Conservation (phyloP, 2,888 invertebrate species). For the Chloroclystis v-ata region DNA sequence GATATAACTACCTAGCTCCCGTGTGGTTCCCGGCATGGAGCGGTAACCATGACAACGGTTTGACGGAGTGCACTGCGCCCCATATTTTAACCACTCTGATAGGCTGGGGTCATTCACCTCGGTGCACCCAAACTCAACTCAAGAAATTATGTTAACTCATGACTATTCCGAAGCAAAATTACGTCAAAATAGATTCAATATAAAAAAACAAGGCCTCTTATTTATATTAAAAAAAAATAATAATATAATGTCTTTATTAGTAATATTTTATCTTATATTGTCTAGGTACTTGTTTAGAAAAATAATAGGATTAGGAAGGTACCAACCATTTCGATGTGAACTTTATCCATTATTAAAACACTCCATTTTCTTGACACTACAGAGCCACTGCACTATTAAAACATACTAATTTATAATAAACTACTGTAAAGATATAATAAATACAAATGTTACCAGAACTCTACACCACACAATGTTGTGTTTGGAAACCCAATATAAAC, state of each 20-base stretch:
- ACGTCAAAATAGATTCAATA: too few species aligned
- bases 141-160: not conserved
- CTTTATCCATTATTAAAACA: constrained; percentile 3
- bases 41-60: constrained; percentile 38
- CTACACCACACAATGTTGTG: constrained; percentile 4
- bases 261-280: too few species aligned
- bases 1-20: too few species aligned
- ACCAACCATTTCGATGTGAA: constrained; percentile 5
- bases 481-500: constrained; percentile 8
- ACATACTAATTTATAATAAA: not conserved
- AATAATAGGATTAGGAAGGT: not conserved
- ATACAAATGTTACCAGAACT: not conserved
- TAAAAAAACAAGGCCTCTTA: too few species aligned
- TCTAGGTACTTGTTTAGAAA: not conserved
- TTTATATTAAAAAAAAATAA: too few species aligned
- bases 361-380: constrained; percentile 4
- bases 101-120: constrained; percentile 46
- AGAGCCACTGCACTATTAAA: not conserved
- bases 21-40: not conserved
- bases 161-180: too few species aligned
- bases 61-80: constrained; percentile 36
- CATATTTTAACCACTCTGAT: constrained; percentile 35
- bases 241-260: too few species aligned
- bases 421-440: not conserved
- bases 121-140: constrained; percentile 33